Conservation (phyloP, 2,797 vertebrate genomes). For the Clamator glandarius region DNA sequence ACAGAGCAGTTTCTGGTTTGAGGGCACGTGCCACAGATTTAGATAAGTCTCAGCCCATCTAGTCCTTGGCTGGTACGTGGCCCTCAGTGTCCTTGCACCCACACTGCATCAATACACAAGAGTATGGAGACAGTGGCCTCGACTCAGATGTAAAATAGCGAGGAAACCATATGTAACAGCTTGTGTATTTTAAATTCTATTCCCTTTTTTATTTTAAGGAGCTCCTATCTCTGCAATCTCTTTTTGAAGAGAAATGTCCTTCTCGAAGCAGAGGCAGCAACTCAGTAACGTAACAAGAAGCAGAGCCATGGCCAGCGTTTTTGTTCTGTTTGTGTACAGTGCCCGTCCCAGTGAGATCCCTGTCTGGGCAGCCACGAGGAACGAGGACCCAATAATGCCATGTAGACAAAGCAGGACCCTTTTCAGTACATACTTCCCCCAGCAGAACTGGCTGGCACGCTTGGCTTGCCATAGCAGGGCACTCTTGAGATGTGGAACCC, state of each 20-base stretch:
- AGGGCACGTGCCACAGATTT: neutral
- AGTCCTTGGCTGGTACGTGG: neutral
- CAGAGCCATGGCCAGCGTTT: neutral
- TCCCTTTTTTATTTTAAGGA: neutral
- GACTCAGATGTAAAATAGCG: neutral
- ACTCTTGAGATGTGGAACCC: neutral
- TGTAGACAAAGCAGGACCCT: neutral
- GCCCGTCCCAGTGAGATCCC: constrained; percentile 4
- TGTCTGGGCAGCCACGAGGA: constrained; percentile 12
- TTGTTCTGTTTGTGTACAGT: neutral
- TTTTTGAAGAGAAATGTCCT: neutral
- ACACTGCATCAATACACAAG: neutral
- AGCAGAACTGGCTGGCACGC: neutral
- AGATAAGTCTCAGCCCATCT: neutral
- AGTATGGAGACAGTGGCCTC: neutral
- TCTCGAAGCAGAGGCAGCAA: constrained; percentile 24
- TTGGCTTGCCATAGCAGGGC: neutral
- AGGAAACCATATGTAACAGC: neutral
- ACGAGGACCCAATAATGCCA: neutral
- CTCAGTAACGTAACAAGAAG: neutral
- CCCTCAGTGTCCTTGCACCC: neutral
- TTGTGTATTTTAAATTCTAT: neutral
- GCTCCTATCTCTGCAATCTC: neutral
- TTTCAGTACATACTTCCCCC: neutral
- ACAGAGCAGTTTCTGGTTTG: neutral